phyloP scores from a whole-genome alignment of 2,888 invertebrate genomes.

The Cheilosia soror region DNA sequence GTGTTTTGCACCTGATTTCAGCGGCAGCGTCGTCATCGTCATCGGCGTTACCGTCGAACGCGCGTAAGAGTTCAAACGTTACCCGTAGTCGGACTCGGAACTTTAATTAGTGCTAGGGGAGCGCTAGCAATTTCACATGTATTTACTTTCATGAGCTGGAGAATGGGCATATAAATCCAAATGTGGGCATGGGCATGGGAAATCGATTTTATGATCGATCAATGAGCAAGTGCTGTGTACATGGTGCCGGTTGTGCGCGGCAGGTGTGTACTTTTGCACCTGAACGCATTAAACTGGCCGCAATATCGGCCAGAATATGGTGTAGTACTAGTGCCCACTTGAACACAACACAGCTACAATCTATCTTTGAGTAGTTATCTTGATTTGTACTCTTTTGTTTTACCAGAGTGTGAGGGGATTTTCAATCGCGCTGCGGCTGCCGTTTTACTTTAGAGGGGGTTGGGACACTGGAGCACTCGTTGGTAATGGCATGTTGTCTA shows the following conservation, averaged over 20 bases:
- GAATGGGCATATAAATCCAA: slow-evolving; percentile 38
- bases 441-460: not conserved
- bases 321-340: not conserved
- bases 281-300: slow-evolving; percentile 65
- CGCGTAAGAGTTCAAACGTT: slow-evolving; percentile 64
- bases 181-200: slow-evolving; percentile 62
- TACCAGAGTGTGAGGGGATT: slow-evolving; percentile 24
- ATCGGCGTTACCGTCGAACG: slow-evolving; percentile 1
- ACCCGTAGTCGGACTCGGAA: slow-evolving; percentile 50
- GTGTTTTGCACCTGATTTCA: slow-evolving; percentile 81
- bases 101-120: slow-evolving; percentile 71
- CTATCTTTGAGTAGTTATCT: slow-evolving; percentile 37
- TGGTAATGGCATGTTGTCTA: slow-evolving; percentile 52
- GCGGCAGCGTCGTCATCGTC: slow-evolving; percentile 19
- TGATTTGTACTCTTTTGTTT: slow-evolving; percentile 65
- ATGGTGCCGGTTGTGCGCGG: slow-evolving; percentile 28
- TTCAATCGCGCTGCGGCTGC: slow-evolving; percentile 9
- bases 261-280: slow-evolving; percentile 72
- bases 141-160: slow-evolving; percentile 46
- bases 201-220: slow-evolving; percentile 74
- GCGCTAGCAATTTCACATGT: slow-evolving; percentile 39
- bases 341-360: slow-evolving; percentile 13
- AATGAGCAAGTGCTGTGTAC: slow-evolving; percentile 48
- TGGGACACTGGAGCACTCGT: slow-evolving; percentile 4
- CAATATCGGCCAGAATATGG: slow-evolving; percentile 55